Percentiles rank a stretch among this genome's conserved stretches.
Evolutionary conservation across 1,140 invertebrate species (phyloP).

Genomic region (Drosophila sturtevanti): DNA sequence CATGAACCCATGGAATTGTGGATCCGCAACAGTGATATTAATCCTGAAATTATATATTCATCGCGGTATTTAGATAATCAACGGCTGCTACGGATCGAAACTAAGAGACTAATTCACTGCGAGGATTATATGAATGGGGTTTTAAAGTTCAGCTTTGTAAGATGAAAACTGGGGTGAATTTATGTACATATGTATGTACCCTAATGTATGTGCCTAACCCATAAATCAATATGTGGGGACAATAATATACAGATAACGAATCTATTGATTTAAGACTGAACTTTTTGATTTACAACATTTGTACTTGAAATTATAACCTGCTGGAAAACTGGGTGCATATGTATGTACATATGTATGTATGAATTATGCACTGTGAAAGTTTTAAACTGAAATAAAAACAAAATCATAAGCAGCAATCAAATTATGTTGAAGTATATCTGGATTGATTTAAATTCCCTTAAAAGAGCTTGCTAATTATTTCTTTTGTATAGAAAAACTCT

Average conservation of each 20-base stretch:
- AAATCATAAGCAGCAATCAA: neutral
- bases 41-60: constrained; percentile 39
- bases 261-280: neutral
- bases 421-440: neutral
- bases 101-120: constrained; percentile 33
- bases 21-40: constrained; percentile 63
- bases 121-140: constrained; percentile 54
- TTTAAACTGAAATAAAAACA: neutral
- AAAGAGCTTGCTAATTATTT: no score
- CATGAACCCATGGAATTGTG: constrained; percentile 55
- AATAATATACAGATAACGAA: constrained; percentile 2
- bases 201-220: neutral
- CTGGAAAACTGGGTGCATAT: neutral
- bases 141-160: constrained; percentile 65
- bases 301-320: constrained; percentile 3
- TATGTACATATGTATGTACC: no score
- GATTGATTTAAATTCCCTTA: neutral
- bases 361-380: neutral
- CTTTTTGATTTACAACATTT: neutral
- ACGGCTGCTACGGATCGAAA: constrained; percentile 52
- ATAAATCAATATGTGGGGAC: constrained; percentile 4
- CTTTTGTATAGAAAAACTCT: no score
- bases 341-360: no score
- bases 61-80: constrained; percentile 46
- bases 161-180: no score